Base-by-base conservation (phyloP, 2,797 vertebrate genomes). In the Adrianichthys oophorus region DNA sequence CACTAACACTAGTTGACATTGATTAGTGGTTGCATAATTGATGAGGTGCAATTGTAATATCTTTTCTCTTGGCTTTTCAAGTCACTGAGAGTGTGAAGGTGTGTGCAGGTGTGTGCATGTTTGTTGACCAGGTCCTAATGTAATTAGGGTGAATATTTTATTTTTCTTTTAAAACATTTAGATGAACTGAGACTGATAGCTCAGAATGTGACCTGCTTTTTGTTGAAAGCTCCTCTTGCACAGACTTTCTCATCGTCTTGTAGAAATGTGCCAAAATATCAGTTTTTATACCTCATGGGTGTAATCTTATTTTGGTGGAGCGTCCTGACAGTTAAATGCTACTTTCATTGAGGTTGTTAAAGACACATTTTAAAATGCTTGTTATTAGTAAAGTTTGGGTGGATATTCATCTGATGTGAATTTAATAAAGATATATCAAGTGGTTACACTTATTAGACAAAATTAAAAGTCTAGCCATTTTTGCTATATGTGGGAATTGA, bases 71-170 rank as follows among this genome's bases (percentile, higher is more conserved):
- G 47, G 41, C 49, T 66, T 65, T 56, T 55, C 49, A 48, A 61
- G 51, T 53, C 62, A 41, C 41, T 52, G 48, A 40, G 56, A 63
- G 48, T 61, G 41, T n/a, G n/a, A n/a, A 63, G 66, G 71, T 75
- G 51, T 76, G 55, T 43, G 24, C 65, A 63, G 66, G 71, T 75
- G 51, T 76, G 55, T 43, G 24, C 65, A 73, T 64, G 63, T 75
- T 75, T 52, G 46, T 41, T 53, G 42, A 88, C 82, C 72, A 75
- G 44, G 65, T 59, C 62, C 82, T 76, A 74, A 78, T 80, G 78
- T 78, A 80, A 78, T 84, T 76, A 62, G 17, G 63, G 68, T 85
- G 45, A 85, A 89, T 87, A 69, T 84, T 86, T 84, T 23, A 85
- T 80, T 17, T 29, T 44, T 48, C 32, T 32, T 32, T 32, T 45